Evolutionary conservation across 2,888 invertebrate species (phyloP).

Genomic region (Limnephilus rhombicus): DNA sequence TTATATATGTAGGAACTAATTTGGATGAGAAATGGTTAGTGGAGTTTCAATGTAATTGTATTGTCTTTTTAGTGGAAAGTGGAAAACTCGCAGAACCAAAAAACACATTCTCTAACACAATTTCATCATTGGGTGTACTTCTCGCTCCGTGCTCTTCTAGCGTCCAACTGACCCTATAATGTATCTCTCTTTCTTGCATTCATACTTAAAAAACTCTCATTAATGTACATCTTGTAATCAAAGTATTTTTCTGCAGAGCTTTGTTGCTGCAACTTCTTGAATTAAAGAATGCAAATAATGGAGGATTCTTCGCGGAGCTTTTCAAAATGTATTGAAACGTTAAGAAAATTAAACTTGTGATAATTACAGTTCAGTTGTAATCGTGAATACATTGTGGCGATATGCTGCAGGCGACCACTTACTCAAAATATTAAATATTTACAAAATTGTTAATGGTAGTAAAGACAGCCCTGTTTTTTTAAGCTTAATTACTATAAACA

Average conservation of each 20-base stretch:
- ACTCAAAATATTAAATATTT: no score
- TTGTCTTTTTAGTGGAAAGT: neutral
- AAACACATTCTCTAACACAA: neutral
- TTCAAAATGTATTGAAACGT: neutral
- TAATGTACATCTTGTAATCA: constrained; percentile 52
- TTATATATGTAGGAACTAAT: no score
- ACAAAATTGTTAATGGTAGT: no score
- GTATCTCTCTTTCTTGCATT: constrained; percentile 8
- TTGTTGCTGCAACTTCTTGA: constrained; percentile 35
- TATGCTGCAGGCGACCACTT: no score
- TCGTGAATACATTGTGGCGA: no score
- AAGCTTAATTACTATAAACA: no score
- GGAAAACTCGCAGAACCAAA: neutral
- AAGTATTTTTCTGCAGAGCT: constrained; percentile 30
- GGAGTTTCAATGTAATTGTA: no score
- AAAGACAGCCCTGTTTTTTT: no score
- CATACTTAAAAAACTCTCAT: constrained; percentile 44
- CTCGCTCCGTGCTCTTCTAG: constrained; percentile 21
- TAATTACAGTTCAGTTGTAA: no score
- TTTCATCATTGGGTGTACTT: neutral
- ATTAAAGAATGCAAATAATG: constrained; percentile 28
- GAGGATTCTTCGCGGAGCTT: neutral
- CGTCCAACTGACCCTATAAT: neutral
- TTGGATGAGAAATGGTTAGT: no score
- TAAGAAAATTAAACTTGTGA: neutral